These are phyloP conservation scores for Graphium colonna DNA, from an alignment of 2,888 invertebrate genomes.

Conservation along the genomic window DNA sequence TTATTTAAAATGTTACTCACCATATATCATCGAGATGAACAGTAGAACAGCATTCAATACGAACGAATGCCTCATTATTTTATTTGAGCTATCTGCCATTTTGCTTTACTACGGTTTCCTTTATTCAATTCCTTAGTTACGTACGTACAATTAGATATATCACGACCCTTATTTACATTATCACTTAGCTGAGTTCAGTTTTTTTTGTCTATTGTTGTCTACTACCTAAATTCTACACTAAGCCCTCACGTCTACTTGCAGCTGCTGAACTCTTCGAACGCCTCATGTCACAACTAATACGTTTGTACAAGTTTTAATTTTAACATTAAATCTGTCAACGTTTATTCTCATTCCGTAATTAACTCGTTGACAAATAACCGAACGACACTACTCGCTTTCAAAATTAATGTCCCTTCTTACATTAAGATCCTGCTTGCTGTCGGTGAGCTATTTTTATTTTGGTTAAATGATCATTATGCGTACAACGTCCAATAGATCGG, in stretches of 20 bases:
- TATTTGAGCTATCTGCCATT: constrained; percentile 63
- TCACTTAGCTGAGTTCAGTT: constrained; percentile 50
- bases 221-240: constrained; percentile 21
- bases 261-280: constrained; percentile 42
- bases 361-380: constrained; percentile 71
- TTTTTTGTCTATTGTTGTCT: neutral
- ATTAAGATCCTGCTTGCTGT: constrained; percentile 47
- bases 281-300: constrained; percentile 56
- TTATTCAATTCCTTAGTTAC: constrained; percentile 35
- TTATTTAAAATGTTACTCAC: constrained; percentile 50
- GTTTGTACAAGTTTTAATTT: constrained; percentile 45
- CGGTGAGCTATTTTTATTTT: constrained; percentile 58
- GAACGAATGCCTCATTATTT: constrained; percentile 63
- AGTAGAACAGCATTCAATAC: constrained; percentile 65
- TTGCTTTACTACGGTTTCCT: constrained; percentile 35
- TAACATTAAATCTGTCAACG: constrained; percentile 64
- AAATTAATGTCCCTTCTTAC: constrained; percentile 60
- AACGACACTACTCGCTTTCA: constrained; percentile 56
- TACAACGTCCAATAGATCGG: constrained; percentile 44
- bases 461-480: constrained; percentile 42
- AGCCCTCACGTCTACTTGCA: constrained; percentile 29
- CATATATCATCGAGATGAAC: constrained; percentile 67
- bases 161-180: constrained; percentile 60
- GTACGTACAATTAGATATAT: constrained; percentile 38
- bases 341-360: constrained; percentile 57